Evolutionary conservation across 2,113 vertebrate species (phyloP), one percentile per base, ranked within the genome.

Genomic region (Neotoma lepida): DNA sequence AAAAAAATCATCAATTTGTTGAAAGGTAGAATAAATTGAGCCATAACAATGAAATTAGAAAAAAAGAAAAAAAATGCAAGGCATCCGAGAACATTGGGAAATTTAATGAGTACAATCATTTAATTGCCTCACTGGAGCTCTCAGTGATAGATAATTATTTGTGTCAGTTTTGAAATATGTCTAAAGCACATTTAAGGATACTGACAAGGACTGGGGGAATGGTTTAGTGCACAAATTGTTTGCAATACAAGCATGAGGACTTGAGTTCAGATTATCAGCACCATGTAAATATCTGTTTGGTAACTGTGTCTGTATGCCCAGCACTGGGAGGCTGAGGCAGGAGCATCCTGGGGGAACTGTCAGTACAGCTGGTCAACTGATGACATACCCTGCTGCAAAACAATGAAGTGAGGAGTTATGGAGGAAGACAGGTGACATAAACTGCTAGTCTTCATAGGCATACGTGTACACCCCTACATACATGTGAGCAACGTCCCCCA

Each of bases 401-500:
- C 8, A 64, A 30, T 63, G 5, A 44, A 85, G 54, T 17, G 22
- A 20, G 28, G 39, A 33, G 41, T 30, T 41, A 20, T 12, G 41
- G 41, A 46, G 61, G 28, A 85, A 64, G 28, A 85, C 39, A 46
- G 2, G 4, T 20, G 9, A 46, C 2, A 3, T 13, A 1, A 61
- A 13, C 9, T 9, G 4, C 28, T 49, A 6, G 8, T 17, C 30
- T 22, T 46, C 82, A 6, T 3, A 49, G 28, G 41, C 17, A 14
- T 63, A 22, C 2, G 8, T 5, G 24, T 7, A 10, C 15, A 46
- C 14, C 10, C n/a, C 4, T 9, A 84, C 8, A 28, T 39, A 63
- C n/a, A 4, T 9, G 24, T 41, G n/a, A 15, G 14, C 24, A 41
- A 4, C 1, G 0, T 7, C 13, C 22, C 35, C 0, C 7, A 28